phyloP scores from a whole-genome alignment of 2,797 vertebrate species.

The Hipposideros larvatus region DNA sequence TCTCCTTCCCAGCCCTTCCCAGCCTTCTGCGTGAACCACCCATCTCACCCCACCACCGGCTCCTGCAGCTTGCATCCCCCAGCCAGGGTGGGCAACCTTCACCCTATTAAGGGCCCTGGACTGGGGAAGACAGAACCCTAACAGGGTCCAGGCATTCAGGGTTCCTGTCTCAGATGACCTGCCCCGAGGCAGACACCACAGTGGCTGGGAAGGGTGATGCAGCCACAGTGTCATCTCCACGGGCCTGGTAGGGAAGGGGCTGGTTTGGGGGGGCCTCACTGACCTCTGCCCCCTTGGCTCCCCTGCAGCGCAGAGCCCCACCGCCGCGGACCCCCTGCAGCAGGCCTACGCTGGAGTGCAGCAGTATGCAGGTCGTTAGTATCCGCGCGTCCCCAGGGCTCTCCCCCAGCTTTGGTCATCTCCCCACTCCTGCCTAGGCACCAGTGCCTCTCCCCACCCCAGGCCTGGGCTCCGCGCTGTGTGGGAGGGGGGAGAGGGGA shows the following conservation, averaged over 20 bases:
- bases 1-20: background rate
- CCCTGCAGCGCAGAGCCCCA: conserved; percentile 97
- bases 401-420: background rate
- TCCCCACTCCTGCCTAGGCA: background rate
- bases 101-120: background rate
- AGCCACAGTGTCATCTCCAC: background rate
- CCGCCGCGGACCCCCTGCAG: conserved; percentile 98
- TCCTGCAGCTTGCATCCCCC: background rate
- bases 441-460: background rate
- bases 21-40: background rate
- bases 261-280: background rate
- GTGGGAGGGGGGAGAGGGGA: rapidly evolving
- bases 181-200: background rate
- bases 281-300: conserved; percentile 85
- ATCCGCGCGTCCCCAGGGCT: conserved; percentile 86
- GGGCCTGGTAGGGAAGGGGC: background rate
- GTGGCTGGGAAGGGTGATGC: background rate
- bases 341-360: conserved; percentile 99
- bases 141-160: background rate
- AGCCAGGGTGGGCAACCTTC: background rate
- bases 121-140: too few relatives aligned
- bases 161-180: background rate
- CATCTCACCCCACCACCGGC: too few relatives aligned
- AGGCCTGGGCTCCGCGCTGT: background rate
- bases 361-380: conserved; percentile 99